phyloP scores from a whole-genome alignment of 1,140 invertebrate genomes.

The Agraylea sexmaculata region DNA sequence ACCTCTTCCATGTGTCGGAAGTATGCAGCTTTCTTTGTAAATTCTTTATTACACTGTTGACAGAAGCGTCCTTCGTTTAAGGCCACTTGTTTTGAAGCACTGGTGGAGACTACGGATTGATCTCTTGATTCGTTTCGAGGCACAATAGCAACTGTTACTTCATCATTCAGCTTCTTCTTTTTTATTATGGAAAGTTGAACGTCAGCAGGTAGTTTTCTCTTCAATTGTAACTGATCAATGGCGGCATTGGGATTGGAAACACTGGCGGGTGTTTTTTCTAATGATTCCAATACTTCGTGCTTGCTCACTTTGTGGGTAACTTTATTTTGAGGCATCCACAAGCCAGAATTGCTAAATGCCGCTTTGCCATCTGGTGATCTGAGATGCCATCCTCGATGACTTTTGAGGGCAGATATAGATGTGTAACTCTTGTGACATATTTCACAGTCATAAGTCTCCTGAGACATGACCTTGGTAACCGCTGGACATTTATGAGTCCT shows the following conservation, averaged over 20 bases:
- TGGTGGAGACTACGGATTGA: conserved; percentile 20
- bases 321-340: conserved; percentile 41
- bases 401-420: conserved; percentile 41
- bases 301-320: conserved; percentile 39
- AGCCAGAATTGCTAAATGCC: conserved; percentile 36
- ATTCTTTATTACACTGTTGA: conserved; percentile 45
- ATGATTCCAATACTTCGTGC: conserved; percentile 35
- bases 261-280: conserved; percentile 24
- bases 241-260: conserved; percentile 21
- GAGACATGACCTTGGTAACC: conserved; percentile 25
- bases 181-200: conserved; percentile 39
- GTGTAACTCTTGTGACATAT: conserved; percentile 47
- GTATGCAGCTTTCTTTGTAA: conserved; percentile 41
- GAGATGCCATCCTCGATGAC: conserved; percentile 49
- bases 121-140: conserved; percentile 22
- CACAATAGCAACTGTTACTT: conserved; percentile 28
- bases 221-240: conserved; percentile 21
- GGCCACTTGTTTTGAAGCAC: conserved; percentile 4
- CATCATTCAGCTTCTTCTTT: conserved; percentile 35
- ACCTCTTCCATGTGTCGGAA: conserved; percentile 45
- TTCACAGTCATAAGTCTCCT: conserved; percentile 40
- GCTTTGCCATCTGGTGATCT: conserved; percentile 41
- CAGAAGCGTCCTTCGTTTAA: conserved; percentile 40
- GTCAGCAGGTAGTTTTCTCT: conserved; percentile 35
- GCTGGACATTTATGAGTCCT: conserved; percentile 38